Evolutionary conservation across 2,888 invertebrate genomes (phyloP).

Genomic region (Luperina testacea): DNA sequence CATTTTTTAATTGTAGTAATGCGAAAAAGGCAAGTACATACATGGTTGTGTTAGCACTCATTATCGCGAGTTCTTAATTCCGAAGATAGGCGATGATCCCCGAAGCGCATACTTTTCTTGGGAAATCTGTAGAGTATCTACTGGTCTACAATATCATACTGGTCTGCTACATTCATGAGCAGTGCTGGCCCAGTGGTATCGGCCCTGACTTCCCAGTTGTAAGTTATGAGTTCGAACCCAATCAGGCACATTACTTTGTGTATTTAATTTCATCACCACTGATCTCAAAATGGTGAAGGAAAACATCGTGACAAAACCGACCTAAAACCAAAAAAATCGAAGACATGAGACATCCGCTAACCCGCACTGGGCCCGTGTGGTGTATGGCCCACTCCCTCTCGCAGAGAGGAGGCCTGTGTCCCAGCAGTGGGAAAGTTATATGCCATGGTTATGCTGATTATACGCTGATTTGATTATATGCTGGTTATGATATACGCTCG

Average conservation of each 20-base stretch:
- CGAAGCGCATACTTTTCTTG: neutral
- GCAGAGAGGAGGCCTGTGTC: neutral
- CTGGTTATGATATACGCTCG: too few species aligned
- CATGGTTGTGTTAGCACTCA: neutral
- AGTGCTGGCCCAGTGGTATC: neutral
- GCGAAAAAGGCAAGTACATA: neutral
- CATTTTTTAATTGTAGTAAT: neutral
- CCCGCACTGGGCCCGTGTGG: neutral
- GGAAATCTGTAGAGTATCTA: neutral
- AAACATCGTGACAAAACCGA: neutral
- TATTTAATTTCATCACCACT: neutral
- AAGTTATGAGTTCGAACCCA: neutral
- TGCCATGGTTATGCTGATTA: neutral
- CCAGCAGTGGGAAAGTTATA: neutral
- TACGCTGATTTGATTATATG: too few species aligned
- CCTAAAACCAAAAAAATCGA: neutral
- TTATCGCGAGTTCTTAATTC: neutral
- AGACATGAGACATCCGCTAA: neutral
- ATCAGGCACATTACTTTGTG: too few species aligned
- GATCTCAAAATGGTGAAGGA: neutral
- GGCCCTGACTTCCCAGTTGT: too few species aligned
- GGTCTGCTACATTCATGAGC: neutral
- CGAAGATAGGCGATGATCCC: neutral
- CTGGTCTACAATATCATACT: neutral
- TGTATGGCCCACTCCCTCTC: neutral